Percentiles rank a stretch among this genome's conserved stretches.
Conservation (phyloP, 2,888 invertebrate genomes). For the Drosophila nigricruria region DNA sequence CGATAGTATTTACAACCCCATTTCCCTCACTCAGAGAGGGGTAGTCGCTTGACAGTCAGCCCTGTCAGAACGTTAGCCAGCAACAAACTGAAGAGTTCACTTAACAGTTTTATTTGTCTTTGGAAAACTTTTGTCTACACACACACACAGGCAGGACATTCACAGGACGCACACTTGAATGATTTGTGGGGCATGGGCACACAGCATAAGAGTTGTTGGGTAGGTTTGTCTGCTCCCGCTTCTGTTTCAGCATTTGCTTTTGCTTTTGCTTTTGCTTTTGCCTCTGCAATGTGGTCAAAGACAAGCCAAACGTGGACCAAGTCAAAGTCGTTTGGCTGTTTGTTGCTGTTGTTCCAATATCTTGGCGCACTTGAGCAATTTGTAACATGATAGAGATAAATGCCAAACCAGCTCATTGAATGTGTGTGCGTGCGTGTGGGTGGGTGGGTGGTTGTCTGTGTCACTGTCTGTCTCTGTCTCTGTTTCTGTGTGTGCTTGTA, state of each 20-base stretch:
- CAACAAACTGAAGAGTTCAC: constrained; percentile 74
- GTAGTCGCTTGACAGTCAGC: constrained; percentile 6
- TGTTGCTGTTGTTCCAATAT: constrained; percentile 61
- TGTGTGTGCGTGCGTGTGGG: constrained; percentile 25
- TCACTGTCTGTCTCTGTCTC: neutral
- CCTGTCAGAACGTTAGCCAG: constrained; percentile 45
- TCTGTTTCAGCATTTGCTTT: neutral
- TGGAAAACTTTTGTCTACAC: constrained; percentile 68
- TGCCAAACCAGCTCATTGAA: constrained; percentile 56
- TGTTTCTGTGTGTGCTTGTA: constrained; percentile 11
- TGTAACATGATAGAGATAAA: constrained; percentile 77
- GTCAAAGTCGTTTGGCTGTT: constrained; percentile 52
- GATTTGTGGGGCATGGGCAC: constrained; percentile 51
- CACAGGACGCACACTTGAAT: constrained; percentile 58
- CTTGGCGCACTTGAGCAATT: constrained; percentile 75
- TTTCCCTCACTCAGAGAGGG: constrained; percentile 14
- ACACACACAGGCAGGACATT: constrained; percentile 34
- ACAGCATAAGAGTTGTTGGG: constrained; percentile 4
- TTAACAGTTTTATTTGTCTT: constrained; percentile 81
- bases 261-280: neutral
- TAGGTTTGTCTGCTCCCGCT: constrained; percentile 21
- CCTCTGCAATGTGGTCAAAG: constrained; percentile 70
- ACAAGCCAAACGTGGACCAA: constrained; percentile 61
- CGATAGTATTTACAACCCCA: constrained; percentile 71
- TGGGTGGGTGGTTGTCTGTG: neutral